Percentiles rank a stretch among this genome's conserved stretches.
phyloP scores from a whole-genome alignment of 2,888 invertebrate species.

The Oeneis ivallda region DNA sequence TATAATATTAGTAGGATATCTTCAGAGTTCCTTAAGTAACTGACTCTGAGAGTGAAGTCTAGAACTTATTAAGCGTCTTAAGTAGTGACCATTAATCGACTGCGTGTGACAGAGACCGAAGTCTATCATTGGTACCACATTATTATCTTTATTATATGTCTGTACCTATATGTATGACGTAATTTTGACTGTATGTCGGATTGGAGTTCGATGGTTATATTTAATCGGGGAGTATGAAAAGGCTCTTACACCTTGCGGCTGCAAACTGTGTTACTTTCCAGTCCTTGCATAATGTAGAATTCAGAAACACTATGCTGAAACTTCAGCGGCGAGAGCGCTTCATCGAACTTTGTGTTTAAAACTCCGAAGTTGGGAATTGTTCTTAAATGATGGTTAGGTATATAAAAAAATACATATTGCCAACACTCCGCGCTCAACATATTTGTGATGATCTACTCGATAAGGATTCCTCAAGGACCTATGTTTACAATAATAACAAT shows the following conservation, averaged over 20 bases:
- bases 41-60: too few species aligned
- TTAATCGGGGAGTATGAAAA: neutral
- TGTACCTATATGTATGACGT: too few species aligned
- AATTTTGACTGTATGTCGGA: neutral
- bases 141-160: too few species aligned
- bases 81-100: too few species aligned
- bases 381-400: constrained; percentile 12
- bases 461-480: too few species aligned
- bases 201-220: neutral
- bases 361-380: constrained; percentile 16
- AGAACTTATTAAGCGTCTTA: too few species aligned
- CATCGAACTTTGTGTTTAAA: constrained; percentile 29
- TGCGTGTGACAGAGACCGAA: too few species aligned
- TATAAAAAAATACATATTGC: constrained; percentile 9
- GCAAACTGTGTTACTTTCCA: constrained; percentile 36
- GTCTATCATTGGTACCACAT: too few species aligned
- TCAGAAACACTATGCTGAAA: constrained; percentile 37
- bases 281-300: constrained; percentile 35
- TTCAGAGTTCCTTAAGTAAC: too few species aligned
- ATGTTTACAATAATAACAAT: too few species aligned
- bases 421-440: neutral
- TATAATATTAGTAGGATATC: too few species aligned
- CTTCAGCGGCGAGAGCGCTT: constrained; percentile 29
- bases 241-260: constrained; percentile 6
- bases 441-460: too few species aligned